A percentile compares a stretch with the other conserved stretches of the same genome.
These are phyloP conservation scores for Pipistrellus nathusii DNA, from an alignment of 2,797 vertebrate species.

Conservation along the genomic window DNA sequence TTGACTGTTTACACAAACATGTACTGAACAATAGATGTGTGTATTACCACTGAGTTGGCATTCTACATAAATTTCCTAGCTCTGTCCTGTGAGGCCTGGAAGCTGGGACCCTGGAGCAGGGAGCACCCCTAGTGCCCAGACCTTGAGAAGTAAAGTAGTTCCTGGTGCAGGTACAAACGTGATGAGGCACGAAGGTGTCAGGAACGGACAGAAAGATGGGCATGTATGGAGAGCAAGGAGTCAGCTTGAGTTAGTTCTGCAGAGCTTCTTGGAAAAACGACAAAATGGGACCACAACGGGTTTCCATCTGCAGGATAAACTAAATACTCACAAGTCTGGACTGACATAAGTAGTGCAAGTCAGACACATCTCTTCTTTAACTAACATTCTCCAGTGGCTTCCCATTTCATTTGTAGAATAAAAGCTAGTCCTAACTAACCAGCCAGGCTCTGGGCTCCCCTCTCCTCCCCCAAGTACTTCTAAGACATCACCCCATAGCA, in stretches of 20 bases:
- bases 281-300: background rate
- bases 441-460: background rate
- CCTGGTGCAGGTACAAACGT: background rate
- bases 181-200: background rate
- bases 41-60: no score
- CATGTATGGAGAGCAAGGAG: background rate
- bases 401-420: background rate
- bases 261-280: background rate
- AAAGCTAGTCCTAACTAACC: background rate
- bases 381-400: background rate
- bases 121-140: background rate
- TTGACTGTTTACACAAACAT: background rate
- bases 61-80: background rate
- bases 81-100: background rate
- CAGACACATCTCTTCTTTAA: background rate
- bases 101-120: no score
- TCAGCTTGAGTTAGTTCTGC: background rate
- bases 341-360: background rate
- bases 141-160: background rate
- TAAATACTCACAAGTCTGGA: background rate
- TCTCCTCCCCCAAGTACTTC: background rate
- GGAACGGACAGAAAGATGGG: background rate
- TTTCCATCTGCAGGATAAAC: background rate
- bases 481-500: fast-evolving
- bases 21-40: background rate